phyloP scores from a whole-genome alignment of 2,113 vertebrate species.

The Condylura cristata region DNA sequence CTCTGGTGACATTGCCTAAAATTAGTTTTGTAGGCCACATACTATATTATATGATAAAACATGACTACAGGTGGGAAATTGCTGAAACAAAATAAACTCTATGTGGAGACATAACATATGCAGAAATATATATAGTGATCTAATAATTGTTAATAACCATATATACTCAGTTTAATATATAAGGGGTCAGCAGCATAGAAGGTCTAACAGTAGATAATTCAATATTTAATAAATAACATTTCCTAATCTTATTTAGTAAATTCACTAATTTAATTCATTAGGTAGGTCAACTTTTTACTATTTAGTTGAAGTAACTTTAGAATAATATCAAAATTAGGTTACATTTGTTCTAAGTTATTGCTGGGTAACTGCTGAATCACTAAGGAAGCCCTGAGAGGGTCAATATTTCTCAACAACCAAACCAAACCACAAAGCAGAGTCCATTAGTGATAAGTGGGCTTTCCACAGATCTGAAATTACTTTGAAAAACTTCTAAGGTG shows the following conservation, averaged over 20 bases:
- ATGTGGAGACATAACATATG: conserved; percentile 62
- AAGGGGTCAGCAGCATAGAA: background rate
- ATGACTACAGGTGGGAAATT: conserved; percentile 57
- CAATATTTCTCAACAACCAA: background rate
- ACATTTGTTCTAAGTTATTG: background rate
- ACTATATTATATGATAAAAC: conserved; percentile 55
- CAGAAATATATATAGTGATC: conserved; percentile 60
- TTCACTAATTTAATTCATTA: background rate
- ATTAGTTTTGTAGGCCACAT: conserved; percentile 53
- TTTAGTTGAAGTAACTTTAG: background rate
- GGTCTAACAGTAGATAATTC: conserved; percentile 21
- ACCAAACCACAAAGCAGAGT: background rate
- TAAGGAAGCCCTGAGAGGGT: background rate
- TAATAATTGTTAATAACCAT: conserved; percentile 27
- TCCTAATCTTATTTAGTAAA: no score
- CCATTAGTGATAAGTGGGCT: background rate
- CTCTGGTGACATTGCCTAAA: conserved; percentile 50
- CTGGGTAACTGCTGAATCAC: background rate
- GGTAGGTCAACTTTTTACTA: background rate
- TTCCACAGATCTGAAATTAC: background rate
- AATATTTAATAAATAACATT: background rate
- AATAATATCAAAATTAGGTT: background rate
- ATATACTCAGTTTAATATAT: background rate
- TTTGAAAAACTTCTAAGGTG: background rate
- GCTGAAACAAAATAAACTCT: conserved; percentile 67